These are phyloP conservation scores for Popillia japonica DNA, from an alignment of 1,140 invertebrate species.

Conservation along the genomic window DNA sequence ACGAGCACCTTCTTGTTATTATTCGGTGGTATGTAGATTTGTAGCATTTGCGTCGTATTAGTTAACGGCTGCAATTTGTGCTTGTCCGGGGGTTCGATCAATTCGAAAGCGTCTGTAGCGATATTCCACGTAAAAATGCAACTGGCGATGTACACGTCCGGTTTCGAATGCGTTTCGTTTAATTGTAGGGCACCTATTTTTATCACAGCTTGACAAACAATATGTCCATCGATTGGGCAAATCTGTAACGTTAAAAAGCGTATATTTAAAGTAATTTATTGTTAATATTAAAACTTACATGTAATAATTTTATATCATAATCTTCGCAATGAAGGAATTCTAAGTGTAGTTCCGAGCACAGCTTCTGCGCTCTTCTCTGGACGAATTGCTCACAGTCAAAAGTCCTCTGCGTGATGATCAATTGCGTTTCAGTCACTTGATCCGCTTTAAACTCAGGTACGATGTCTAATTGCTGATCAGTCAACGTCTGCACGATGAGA, in stretches of 20 bases:
- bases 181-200: constrained; percentile 57
- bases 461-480: constrained; percentile 58
- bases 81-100: constrained; percentile 52
- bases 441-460: constrained; percentile 56
- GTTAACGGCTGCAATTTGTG: constrained; percentile 50
- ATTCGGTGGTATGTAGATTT: constrained; percentile 52
- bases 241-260: constrained; percentile 50
- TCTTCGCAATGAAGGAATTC: constrained; percentile 59
- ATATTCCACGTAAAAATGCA: constrained; percentile 59
- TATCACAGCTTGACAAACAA: constrained; percentile 58
- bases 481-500: constrained; percentile 56
- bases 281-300: constrained; percentile 53
- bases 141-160: constrained; percentile 53
- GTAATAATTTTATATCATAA: constrained; percentile 59
- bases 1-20: constrained; percentile 53
- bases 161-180: constrained; percentile 48
- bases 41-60: constrained; percentile 43
- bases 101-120: constrained; percentile 54
- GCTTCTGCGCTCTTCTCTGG: constrained; percentile 55
- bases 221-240: constrained; percentile 58
- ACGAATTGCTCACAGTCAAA: constrained; percentile 60
- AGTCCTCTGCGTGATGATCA: constrained; percentile 58
- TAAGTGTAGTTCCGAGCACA: constrained; percentile 56
- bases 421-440: constrained; percentile 56
- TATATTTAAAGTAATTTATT: not conserved